Evolutionary conservation across 2,888 invertebrate genomes (phyloP).

Genomic region (Tubiluchus corallicola): DNA sequence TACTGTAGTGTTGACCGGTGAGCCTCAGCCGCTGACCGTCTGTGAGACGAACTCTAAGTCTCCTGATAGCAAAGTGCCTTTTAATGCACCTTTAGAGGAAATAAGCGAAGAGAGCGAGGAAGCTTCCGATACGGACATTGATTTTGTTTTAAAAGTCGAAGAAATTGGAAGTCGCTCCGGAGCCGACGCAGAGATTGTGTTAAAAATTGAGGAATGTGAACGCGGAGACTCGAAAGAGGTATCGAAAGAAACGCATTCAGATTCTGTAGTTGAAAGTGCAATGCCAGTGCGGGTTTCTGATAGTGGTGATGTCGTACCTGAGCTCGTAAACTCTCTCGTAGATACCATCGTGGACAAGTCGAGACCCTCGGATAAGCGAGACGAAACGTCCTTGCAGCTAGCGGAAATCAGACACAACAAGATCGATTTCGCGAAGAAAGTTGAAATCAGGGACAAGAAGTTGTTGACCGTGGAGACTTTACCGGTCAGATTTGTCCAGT

Average conservation of each 20-base stretch:
- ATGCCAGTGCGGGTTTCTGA: background rate
- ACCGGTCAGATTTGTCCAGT: too few relatives aligned
- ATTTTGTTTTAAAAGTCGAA: background rate
- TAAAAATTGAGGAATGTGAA: background rate
- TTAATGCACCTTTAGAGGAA: too few relatives aligned
- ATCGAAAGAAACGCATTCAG: background rate
- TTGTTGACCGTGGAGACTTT: too few relatives aligned
- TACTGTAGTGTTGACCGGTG: background rate
- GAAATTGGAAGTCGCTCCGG: background rate
- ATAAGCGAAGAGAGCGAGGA: background rate
- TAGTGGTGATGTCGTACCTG: too few relatives aligned
- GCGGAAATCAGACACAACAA: constrained; percentile 1
- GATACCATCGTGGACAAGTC: too few relatives aligned
- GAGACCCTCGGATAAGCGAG: too few relatives aligned
- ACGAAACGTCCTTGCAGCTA: background rate
- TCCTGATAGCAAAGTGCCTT: too few relatives aligned
- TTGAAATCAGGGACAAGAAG: too few relatives aligned
- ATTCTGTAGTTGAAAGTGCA: background rate
- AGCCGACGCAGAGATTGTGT: background rate
- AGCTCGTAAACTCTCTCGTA: too few relatives aligned
- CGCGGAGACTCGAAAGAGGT: background rate
- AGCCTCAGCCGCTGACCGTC: too few relatives aligned
- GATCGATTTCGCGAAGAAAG: background rate
- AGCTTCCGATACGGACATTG: background rate
- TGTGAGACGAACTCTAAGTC: background rate